Evolutionary conservation across 2,888 invertebrate species (phyloP), one percentile per base, ranked within the genome.

Genomic region (Kryphioiulus occultus): DNA sequence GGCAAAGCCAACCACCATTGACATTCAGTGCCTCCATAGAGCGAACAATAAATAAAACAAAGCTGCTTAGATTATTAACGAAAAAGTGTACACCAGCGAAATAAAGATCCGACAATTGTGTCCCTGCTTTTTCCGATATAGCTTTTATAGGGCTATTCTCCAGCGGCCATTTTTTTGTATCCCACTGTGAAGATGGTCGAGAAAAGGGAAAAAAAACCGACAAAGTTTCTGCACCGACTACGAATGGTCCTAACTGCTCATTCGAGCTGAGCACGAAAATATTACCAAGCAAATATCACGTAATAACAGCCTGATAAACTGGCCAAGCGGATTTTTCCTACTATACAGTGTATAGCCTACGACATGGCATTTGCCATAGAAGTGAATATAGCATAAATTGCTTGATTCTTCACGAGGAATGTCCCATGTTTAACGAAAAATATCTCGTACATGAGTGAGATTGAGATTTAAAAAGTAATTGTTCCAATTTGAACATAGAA

Each of bases 41-140:
- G 68, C 68, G 68, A 68, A 26, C 68, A 68, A 68, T 68, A 68
- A 68, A 68, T 68, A 68, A 68, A 68, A 68, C 68, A 68, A 68
- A 68, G 68, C 68, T 68, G 68, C 68, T 68, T 68, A 68, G 68
- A 68, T 68, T 68, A 68, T 68, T 68, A 68, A 68, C 68, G 68
- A 68, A 68, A 68, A 68, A 68, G 68, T 68, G 68, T 68, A 26
- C n/a, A 68, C 68, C n/a, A 68, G 68, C 68, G 26, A 68, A 68
- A 68, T 68, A 68, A 68, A 68, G 68, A 59, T 68, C 26, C 68
- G 68, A 1, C 68, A 68, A 68, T 68, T 22, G 26, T 68, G 26
- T 12, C 68, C 53, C 19, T n/a, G n/a, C 19, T n/a, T 19, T n/a
- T n/a, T n/a, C 26, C 68, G 68, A 68, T 68, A 68, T 26, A 26